These are phyloP conservation scores for Pterostichus niger DNA, from an alignment of 2,888 invertebrate species.

Conservation along the genomic window DNA sequence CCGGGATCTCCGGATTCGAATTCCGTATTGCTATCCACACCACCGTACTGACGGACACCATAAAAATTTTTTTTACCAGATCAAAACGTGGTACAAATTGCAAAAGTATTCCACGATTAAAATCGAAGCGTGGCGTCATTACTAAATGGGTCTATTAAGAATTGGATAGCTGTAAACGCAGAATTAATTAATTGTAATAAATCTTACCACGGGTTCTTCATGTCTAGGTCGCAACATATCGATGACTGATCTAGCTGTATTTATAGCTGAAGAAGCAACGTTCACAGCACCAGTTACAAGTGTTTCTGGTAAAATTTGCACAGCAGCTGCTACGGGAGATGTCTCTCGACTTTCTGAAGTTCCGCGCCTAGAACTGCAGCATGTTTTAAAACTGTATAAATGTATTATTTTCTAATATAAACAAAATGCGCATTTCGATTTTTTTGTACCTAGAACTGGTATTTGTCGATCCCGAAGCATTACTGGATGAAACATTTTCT, in stretches of 20 bases:
- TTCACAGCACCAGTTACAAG: slow-evolving; percentile 76
- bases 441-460: slow-evolving; percentile 31
- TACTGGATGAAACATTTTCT: slow-evolving; percentile 9
- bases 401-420: neutral
- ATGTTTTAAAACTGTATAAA: slow-evolving; percentile 3
- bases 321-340: slow-evolving; percentile 68
- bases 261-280: slow-evolving; percentile 76
- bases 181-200: too few species aligned
- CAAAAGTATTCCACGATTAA: too few species aligned
- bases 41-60: too few species aligned
- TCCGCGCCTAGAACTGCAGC: slow-evolving; percentile 43
- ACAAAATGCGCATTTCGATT: neutral
- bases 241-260: slow-evolving; percentile 76
- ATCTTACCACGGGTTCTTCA: slow-evolving; percentile 70
- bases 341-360: slow-evolving; percentile 58
- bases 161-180: too few species aligned
- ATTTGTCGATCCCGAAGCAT: slow-evolving; percentile 2
- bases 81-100: too few species aligned
- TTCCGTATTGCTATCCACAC: too few species aligned
- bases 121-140: too few species aligned
- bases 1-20: too few species aligned
- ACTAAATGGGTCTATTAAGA: too few species aligned
- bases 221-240: slow-evolving; percentile 75
- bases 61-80: too few species aligned
- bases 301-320: slow-evolving; percentile 75